Base-by-base conservation (phyloP, 2,797 vertebrate genomes). In the Falco berigora region DNA sequence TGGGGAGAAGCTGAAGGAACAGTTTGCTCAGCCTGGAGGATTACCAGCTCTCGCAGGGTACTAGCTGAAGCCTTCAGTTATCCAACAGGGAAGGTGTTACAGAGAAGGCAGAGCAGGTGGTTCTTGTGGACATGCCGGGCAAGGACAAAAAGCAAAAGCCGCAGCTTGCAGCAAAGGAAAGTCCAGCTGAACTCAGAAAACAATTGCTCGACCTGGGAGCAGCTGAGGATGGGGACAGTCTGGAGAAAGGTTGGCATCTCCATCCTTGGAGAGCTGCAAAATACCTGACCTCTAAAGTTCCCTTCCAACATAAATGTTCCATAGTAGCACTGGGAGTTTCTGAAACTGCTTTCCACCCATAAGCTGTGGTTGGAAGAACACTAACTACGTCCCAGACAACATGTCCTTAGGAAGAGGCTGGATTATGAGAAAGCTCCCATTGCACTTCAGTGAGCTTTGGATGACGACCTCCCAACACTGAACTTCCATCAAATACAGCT, bases 111-210 rank as follows among this genome's bases (percentile, higher is more conserved):
- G 59, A 47, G 34, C 50, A 40, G 59, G 34, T 28, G 47, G 19
- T 42, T 64, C 19, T 73, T 42, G n/a, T 3, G 12, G 8, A 19
- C 4, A 2, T 1, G 2, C 28, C 49, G 5, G 34, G 11, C 12
- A 56, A 64, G 23, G 12, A 64, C 34, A 56, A 19, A 68, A 61
- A 38, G 23, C 40, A 64, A 61, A 52, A 47, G 42, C 36, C 23
- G 62, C 74, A 55, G 13, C 6, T 30, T 61, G 40, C 28, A 55
- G n/a, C 34, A 69, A 46, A 49, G 40, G 20, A 69, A 55, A 47
- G 21, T 53, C n/a, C 47, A n/a, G 2, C 16, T 53, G 64, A 62
- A 55, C 28, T 9, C 7, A 62, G n/a, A 15, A 32, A 69, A 28
- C 18, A 23, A 10, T 47, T 62, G n/a, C 20, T 76, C 22, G 12